Conservation (phyloP, 1,140 invertebrate species). For the Octopus bimaculoides region DNA sequence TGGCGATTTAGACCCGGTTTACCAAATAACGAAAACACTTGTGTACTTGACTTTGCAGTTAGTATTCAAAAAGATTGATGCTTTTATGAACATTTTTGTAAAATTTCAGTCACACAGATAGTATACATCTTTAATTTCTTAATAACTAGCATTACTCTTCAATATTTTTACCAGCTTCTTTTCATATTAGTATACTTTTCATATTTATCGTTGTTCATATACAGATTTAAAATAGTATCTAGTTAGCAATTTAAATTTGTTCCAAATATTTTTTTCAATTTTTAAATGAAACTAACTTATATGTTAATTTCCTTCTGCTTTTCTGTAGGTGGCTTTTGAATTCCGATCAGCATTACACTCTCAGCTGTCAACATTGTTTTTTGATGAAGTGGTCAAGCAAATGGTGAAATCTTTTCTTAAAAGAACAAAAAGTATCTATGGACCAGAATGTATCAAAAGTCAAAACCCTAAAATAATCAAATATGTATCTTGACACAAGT, state of each 20-base stretch:
- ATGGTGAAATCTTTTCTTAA: slow-evolving; percentile 92
- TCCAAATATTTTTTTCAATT: too few species aligned
- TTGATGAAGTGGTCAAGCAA: slow-evolving; percentile 91
- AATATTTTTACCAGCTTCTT: too few species aligned
- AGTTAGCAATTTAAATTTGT: too few species aligned
- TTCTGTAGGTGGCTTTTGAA: slow-evolving; percentile 74
- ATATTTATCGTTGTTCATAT: too few species aligned
- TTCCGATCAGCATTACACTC: slow-evolving; percentile 84
- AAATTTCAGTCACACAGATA: neutral
- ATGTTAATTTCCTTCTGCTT: slow-evolving; percentile 14
- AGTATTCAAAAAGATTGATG: slow-evolving; percentile 23
- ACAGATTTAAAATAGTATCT: too few species aligned
- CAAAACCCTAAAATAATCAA: slow-evolving; percentile 37
- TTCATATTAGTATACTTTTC: too few species aligned
- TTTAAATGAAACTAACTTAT: neutral
- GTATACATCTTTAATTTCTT: too few species aligned
- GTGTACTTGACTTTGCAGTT: slow-evolving; percentile 82
- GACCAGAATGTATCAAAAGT: slow-evolving; percentile 56
- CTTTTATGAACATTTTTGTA: neutral
- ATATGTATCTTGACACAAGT: slow-evolving; percentile 28
- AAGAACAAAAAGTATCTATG: slow-evolving; percentile 78
- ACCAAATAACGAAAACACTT: slow-evolving; percentile 76
- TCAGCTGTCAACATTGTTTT: slow-evolving; percentile 86
- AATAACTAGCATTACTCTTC: too few species aligned
- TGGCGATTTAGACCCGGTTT: slow-evolving; percentile 92